Evolutionary conservation across 2,797 vertebrate genomes (phyloP), one percentile per base, ranked within the genome.

Genomic region (Enteromius viviparus): DNA sequence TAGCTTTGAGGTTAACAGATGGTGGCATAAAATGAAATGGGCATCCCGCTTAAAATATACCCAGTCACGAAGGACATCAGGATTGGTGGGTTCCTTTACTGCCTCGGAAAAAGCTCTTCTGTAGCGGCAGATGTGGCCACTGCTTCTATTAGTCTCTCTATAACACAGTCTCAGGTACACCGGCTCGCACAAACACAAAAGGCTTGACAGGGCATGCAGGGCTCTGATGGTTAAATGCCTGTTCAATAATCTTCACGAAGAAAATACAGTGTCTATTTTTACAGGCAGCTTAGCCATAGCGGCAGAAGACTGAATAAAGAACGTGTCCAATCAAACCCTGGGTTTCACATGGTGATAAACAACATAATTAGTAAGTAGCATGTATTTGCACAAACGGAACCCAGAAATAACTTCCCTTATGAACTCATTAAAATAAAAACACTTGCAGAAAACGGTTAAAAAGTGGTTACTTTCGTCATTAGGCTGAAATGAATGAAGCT

Each of bases 1-100:
- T 91, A 90, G 90, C 89, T 92, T 81, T 89, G 91, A 93, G 93
- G 93, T 93, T 93, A 94, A 93, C 94, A 94, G 93, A 94, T 94
- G 94, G 92, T 90, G 91, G 89, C 90, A 93, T 93, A 92, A 94
- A 93, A 93, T 90, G 85, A 92, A 93, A 93, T 89, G 87, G 89
- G 85, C 89, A 87, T 90, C 90, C 90, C 88, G 90, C 90, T 92
- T 93, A 92, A 93, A 94, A 94, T 91, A 92, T 90, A 89, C 83
- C 89, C 88, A 91, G 91, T 89, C 90, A 88, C 87, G 79, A 85
- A 91, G 90, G 90, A 92, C 91, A 88, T 91, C 92, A 87, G 91
- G 92, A 91, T 90, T 90, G 91, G 86, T 85, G 88, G 90, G 92
- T 91, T 91, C 69, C 80, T 90, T 91, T 89, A 89, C 81, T 89